These are phyloP conservation scores for Ploceus nigricollis DNA, from an alignment of 2,113 vertebrate species.

Conservation along the genomic window DNA sequence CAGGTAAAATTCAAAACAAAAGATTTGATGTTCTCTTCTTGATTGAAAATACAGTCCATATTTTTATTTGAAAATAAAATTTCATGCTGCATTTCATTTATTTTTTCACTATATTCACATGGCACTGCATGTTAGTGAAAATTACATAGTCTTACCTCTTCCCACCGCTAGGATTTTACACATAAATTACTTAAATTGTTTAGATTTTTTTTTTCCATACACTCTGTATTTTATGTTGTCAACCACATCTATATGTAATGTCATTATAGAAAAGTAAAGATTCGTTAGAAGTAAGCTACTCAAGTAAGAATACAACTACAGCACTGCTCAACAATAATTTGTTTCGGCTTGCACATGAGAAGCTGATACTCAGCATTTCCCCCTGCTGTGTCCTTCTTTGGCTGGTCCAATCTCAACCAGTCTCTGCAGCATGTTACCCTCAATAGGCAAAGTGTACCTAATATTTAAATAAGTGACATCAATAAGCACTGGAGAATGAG, in stretches of 20 bases:
- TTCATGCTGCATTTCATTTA: neutral
- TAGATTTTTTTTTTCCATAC: neutral
- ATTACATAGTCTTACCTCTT: neutral
- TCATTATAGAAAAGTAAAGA: neutral
- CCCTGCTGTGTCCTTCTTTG: accelerated
- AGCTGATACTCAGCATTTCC: neutral
- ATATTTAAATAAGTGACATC: neutral
- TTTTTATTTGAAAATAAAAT: neutral
- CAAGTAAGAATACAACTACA: neutral
- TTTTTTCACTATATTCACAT: neutral
- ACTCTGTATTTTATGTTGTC: neutral
- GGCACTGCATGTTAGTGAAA: neutral
- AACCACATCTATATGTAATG: neutral
- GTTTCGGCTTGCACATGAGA: neutral
- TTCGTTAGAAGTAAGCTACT: neutral
- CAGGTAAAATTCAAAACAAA: neutral
- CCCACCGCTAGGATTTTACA: neutral
- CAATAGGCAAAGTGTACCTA: accelerated
- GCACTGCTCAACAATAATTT: neutral
- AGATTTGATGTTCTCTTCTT: neutral
- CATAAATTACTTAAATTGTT: neutral
- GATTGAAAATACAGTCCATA: neutral
- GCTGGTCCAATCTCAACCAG: neutral
- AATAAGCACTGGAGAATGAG: neutral
- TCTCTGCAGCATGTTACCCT: neutral